Conservation (phyloP, 2,797 vertebrate species). For the Glossophaga mutica region DNA sequence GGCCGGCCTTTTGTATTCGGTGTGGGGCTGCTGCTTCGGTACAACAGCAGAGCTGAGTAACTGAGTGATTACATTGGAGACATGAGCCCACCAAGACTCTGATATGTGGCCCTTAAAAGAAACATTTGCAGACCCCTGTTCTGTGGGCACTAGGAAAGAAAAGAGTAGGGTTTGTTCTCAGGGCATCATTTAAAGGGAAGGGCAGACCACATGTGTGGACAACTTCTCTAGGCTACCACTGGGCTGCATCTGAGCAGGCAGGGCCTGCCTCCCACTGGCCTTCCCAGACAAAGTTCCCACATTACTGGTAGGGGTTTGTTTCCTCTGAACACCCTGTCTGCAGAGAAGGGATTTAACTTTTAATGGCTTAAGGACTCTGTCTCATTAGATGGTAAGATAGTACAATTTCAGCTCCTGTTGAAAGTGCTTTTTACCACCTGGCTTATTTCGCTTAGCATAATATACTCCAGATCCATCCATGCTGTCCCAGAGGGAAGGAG, state of each 20-base stretch:
- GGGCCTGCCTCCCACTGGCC: neutral
- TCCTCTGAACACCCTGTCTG: neutral
- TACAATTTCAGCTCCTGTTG: neutral
- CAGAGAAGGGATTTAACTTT: neutral
- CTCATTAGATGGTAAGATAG: neutral
- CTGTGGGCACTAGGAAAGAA: neutral
- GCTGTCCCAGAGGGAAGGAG: no score
- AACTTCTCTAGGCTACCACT: neutral
- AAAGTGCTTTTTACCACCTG: neutral
- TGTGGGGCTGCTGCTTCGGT: neutral
- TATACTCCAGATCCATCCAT: no score
- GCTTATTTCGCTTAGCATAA: no score
- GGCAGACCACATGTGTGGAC: neutral
- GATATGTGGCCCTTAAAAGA: neutral
- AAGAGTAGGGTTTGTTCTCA: neutral
- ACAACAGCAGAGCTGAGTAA: neutral
- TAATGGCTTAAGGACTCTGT: neutral
- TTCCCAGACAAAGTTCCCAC: neutral
- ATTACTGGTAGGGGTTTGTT: neutral
- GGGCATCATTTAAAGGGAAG: neutral
- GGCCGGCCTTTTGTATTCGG: neutral
- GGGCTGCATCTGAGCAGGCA: neutral
- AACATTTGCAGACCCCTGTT: neutral
- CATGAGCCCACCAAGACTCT: neutral
- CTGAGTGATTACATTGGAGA: neutral